A percentile compares a stretch with the other conserved stretches of the same genome.
phyloP scores from a whole-genome alignment of 2,888 invertebrate genomes.

The Busseola fusca region DNA sequence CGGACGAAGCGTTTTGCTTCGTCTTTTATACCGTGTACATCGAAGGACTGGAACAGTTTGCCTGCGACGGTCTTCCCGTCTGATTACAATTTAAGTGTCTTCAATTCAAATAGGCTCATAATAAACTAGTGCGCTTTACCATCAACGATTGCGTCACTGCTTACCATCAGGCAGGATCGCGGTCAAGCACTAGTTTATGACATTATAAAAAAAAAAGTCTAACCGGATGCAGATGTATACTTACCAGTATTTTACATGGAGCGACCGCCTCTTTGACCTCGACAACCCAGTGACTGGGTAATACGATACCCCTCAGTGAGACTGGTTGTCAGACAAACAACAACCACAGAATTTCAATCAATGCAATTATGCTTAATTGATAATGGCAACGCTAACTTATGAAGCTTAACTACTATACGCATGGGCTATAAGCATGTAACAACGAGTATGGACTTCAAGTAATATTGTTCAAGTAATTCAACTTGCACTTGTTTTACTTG shows the following conservation, averaged over 20 bases:
- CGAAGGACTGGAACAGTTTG: no score
- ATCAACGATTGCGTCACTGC: no score
- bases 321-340: neutral
- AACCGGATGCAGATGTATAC: neutral
- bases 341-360: neutral
- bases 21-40: no score
- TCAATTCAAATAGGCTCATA: no score
- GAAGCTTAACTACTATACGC: neutral
- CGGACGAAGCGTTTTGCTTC: no score
- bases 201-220: neutral
- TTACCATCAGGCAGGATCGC: no score
- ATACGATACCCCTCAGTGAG: neutral
- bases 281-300: neutral
- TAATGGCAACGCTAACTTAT: conserved; percentile 1
- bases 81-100: no score
- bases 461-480: conserved; percentile 8
- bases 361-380: neutral
- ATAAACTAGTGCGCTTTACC: no score
- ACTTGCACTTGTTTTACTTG: conserved; percentile 39
- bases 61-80: no score
- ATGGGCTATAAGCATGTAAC: conserved; percentile 3
- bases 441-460: conserved; percentile 7
- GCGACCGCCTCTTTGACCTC: neutral
- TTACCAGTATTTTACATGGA: neutral
- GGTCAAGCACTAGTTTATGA: no score